Percentiles rank a stretch among this genome's conserved stretches.
phyloP scores from a whole-genome alignment of 2,113 vertebrate species.

The Coracopsis vasa region DNA sequence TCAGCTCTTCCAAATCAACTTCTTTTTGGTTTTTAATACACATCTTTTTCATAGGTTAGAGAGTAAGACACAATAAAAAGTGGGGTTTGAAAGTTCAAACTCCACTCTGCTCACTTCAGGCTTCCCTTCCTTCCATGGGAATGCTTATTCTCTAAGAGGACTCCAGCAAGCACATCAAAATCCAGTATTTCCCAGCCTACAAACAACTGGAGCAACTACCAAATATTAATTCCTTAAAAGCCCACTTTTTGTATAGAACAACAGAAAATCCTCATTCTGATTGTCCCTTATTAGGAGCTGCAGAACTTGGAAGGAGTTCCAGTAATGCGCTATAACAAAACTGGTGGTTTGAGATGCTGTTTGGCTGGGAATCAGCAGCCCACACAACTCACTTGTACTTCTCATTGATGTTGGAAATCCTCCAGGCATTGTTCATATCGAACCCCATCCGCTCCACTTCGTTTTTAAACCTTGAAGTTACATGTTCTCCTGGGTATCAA shows the following conservation, averaged over 20 bases:
- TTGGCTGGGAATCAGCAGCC: background rate
- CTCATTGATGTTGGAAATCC: slow-evolving; percentile 97
- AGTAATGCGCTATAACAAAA: background rate
- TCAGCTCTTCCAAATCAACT: background rate
- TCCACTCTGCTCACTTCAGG: background rate
- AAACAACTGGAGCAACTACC: background rate
- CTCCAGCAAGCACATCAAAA: background rate
- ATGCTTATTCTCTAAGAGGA: background rate
- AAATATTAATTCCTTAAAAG: background rate
- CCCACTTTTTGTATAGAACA: background rate
- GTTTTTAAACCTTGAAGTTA: slow-evolving; percentile 93
- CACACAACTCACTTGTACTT: slow-evolving; percentile 88
- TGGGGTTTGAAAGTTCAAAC: background rate
- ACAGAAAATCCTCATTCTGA: background rate
- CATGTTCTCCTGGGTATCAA: slow-evolving; percentile 86
- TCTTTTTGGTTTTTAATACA: no score
- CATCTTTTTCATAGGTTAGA: background rate
- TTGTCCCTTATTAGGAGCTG: background rate
- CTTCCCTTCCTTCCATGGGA: background rate
- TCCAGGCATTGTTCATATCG: slow-evolving; percentile 97
- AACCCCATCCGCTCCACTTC: slow-evolving; percentile 98
- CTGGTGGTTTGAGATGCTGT: background rate
- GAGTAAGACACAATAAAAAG: background rate
- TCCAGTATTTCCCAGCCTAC: background rate
- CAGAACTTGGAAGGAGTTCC: background rate